Conservation (phyloP, 2,113 vertebrate genomes). For the Daboia siamensis region DNA sequence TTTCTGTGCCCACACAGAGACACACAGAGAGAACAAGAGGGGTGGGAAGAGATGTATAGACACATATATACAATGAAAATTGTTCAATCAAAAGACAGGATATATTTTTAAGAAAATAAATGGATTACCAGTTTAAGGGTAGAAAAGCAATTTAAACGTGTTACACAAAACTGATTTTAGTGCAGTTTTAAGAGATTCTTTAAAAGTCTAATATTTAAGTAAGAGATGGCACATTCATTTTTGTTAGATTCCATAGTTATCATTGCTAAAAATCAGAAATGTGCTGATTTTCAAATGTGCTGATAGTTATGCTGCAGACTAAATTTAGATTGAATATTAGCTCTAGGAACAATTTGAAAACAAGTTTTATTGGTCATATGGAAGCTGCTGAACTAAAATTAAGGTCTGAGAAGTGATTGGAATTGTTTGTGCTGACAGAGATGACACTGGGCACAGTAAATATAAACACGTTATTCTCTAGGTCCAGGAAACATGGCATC, state of each 20-base stretch:
- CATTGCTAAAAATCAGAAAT: not conserved
- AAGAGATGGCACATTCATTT: constrained; percentile 9
- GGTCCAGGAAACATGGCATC: not conserved
- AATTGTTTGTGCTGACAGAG: not conserved
- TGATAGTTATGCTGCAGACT: not conserved
- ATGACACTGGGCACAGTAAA: not conserved
- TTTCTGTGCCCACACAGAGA: not conserved
- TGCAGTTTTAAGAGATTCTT: constrained; percentile 2
- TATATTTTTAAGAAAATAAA: not conserved
- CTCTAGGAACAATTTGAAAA: not conserved
- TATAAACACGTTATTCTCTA: not conserved
- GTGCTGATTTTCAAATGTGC: not conserved
- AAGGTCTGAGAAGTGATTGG: not conserved
- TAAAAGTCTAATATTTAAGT: not conserved
- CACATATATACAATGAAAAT: not conserved
- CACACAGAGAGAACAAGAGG: no score
- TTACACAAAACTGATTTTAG: not conserved
- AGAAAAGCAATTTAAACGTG: not conserved
- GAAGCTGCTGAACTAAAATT: not conserved
- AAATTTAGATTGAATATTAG: not conserved
- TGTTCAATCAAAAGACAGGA: not conserved
- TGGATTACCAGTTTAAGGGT: not conserved
- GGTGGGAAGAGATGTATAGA: not conserved
- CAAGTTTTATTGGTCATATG: not conserved
- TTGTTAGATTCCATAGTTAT: not conserved